Conservation (phyloP, 2,888 invertebrate species). For the Diachrysia chrysitis region DNA sequence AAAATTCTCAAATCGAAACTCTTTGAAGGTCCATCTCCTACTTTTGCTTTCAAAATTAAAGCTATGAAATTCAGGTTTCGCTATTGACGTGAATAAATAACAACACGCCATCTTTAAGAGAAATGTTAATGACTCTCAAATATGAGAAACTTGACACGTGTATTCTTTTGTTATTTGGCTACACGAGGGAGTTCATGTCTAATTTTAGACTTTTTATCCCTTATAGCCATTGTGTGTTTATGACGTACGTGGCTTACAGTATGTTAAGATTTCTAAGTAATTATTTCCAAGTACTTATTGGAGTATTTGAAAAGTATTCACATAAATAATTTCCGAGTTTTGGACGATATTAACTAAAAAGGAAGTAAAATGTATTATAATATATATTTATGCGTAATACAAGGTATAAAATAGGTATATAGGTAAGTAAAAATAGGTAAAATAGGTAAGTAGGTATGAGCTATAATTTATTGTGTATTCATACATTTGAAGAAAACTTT, state of each 20-base stretch:
- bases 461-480: not conserved
- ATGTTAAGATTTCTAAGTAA: not conserved
- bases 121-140: not conserved
- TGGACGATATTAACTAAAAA: not conserved
- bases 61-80: not conserved
- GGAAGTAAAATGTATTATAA: not conserved
- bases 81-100: not conserved
- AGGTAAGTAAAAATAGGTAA: too few relatives aligned
- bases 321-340: not conserved
- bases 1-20: too few relatives aligned
- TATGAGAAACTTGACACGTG: not conserved
- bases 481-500: slow-evolving; percentile 19
- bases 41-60: not conserved
- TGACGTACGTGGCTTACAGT: not conserved
- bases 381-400: not conserved
- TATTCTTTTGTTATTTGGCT: not conserved
- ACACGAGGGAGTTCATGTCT: not conserved
- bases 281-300: not conserved
- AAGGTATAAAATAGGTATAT: too few relatives aligned
- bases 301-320: not conserved
- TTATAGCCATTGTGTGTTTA: not conserved
- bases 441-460: too few relatives aligned
- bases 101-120: not conserved
- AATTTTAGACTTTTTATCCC: not conserved
- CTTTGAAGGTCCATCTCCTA: not conserved